Base-by-base conservation (phyloP, 2,888 invertebrate species). In the Cheiracanthium punctorium region DNA sequence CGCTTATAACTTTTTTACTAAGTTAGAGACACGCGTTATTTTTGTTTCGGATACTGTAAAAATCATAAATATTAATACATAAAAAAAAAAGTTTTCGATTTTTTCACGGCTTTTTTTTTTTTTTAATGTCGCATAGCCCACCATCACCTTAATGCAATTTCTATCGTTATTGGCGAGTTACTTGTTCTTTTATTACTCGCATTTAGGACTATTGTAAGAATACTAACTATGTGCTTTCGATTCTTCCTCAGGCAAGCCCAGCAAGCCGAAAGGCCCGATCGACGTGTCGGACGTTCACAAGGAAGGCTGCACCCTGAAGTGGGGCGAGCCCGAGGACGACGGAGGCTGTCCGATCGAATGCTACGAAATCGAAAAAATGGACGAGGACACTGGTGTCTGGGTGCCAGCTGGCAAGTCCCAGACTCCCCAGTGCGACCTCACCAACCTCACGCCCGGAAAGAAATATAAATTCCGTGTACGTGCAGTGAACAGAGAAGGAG, bases 401-500 rank as follows among this genome's bases (percentile, higher is more conserved):
- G 91, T 91, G 5, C 91, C 91, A 1, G 91, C 91, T 64, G 90
- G 90, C n/a, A 91, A 91, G 82, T 91, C 91, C 5, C 88, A 72
- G 14, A 90, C 89, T 17, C 89, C 89, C 0, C 88, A 88, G 37
- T 89, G 89, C 90, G 90, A 92, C 90, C 91, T 93, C 90, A 84
- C 91, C 90, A 90, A 91, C 88, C 89, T 93, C 91, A 92, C 91
- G 89, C 89, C 92, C 90, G 90, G 93, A 91, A 90, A 92, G 90
- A 91, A 93, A 90, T 93, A 93, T 91, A 92, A 92, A 90, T 93
- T 93, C 92, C 91, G 93, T 76, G 93, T 94, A 1, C 91, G 92
- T 33, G 93, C 93, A 20, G 93, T 93, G 58, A 93, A 93, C 90
- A 91, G 92, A 30, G 92, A 93, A 90, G 94, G 94, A 30, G 92